These are phyloP conservation scores for Gryllus longicercus DNA, from an alignment of 2,888 invertebrate species.

Conservation along the genomic window DNA sequence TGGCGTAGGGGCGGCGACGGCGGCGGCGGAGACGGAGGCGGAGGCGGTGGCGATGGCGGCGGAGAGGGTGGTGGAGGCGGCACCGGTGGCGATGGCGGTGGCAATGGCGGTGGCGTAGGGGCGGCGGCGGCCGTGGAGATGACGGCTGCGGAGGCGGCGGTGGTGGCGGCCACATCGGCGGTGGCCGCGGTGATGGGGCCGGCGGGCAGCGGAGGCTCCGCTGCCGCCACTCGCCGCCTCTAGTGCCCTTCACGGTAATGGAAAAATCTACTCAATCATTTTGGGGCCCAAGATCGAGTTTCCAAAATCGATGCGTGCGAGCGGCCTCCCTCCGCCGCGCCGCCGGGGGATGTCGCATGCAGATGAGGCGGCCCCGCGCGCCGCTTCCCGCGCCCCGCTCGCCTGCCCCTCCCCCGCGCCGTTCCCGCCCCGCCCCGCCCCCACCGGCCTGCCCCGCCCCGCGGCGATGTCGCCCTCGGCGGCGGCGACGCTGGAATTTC, in stretches of 20 bases:
- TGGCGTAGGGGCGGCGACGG: no score
- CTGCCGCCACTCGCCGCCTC: background rate
- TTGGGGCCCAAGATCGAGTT: background rate
- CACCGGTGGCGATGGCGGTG: no score
- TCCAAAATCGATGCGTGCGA: background rate
- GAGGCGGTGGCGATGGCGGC: no score
- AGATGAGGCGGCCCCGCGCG: background rate
- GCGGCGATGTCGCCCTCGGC: background rate
- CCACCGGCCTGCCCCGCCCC: background rate
- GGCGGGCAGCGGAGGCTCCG: background rate
- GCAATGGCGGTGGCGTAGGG: no score
- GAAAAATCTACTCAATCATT: slow-evolving; percentile 10
- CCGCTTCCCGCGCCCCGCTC: background rate
- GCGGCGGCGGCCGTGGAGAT: no score
- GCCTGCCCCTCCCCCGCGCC: background rate
- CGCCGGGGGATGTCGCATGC: background rate
- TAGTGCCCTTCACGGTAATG: background rate
- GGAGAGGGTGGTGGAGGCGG: no score
- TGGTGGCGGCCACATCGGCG: no score
- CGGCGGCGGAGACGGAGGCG: no score
- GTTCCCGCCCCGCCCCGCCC: background rate
- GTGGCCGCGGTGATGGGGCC: no score
- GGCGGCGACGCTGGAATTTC: background rate
- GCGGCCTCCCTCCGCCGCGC: background rate
- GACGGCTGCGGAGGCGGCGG: background rate